Percentiles rank a stretch among this genome's conserved stretches.
These are phyloP conservation scores for Griposia aprilina DNA, from an alignment of 2,888 invertebrate species.

Conservation along the genomic window DNA sequence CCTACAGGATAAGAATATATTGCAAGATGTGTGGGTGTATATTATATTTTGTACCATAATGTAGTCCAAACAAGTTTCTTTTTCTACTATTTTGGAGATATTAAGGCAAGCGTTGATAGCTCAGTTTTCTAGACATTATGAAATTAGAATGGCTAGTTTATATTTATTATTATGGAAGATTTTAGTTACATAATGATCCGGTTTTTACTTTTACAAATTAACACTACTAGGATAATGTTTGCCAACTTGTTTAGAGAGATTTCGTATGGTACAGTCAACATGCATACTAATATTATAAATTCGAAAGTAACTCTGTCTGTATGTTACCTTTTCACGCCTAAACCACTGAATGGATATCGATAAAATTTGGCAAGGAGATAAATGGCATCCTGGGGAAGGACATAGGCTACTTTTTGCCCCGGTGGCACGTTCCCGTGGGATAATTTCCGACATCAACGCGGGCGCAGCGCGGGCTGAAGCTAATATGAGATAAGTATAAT, in stretches of 20 bases:
- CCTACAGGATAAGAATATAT: slow-evolving; percentile 25
- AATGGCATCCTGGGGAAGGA: too few relatives aligned
- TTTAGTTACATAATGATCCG: slow-evolving; percentile 5
- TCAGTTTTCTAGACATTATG: slow-evolving; percentile 29
- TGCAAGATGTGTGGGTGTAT: slow-evolving; percentile 26
- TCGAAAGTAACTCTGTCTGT: too few relatives aligned
- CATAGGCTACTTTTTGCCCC: too few relatives aligned
- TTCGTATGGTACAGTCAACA: neutral
- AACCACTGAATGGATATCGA: too few relatives aligned
- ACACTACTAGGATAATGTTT: slow-evolving; percentile 2
- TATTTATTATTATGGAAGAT: slow-evolving; percentile 27
- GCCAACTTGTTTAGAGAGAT: neutral
- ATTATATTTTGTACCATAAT: slow-evolving; percentile 17
- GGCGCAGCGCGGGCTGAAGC: too few relatives aligned
- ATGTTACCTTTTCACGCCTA: too few relatives aligned
- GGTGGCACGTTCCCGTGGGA: too few relatives aligned
- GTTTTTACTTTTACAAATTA: slow-evolving; percentile 42
- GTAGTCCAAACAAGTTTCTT: neutral
- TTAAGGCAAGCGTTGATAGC: slow-evolving; percentile 1
- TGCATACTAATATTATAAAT: too few relatives aligned
- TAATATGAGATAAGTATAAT: neutral
- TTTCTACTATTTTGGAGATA: neutral
- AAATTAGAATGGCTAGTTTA: slow-evolving; percentile 30
- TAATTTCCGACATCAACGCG: too few relatives aligned
- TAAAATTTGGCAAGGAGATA: too few relatives aligned